Percentiles rank a stretch among this genome's conserved stretches.
These are phyloP conservation scores for Dasypogon diadema DNA, from an alignment of 2,888 invertebrate genomes.

Conservation along the genomic window DNA sequence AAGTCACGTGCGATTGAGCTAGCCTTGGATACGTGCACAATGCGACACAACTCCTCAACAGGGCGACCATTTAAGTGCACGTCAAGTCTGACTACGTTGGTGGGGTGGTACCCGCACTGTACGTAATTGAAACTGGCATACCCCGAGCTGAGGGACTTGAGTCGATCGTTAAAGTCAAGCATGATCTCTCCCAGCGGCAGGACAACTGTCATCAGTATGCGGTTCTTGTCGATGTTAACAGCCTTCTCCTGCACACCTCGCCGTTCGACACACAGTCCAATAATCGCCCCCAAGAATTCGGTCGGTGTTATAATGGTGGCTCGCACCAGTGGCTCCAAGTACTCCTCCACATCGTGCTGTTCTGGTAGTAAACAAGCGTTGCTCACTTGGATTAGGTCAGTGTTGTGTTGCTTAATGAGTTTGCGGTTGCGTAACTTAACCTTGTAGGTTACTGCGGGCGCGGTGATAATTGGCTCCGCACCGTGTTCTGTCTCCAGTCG, in stretches of 20 bases:
- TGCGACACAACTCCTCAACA: slow-evolving; percentile 87
- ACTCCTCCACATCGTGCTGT: slow-evolving; percentile 75
- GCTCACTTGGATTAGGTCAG: slow-evolving; percentile 75
- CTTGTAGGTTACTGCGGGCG: slow-evolving; percentile 88
- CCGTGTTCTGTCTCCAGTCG: slow-evolving; percentile 86
- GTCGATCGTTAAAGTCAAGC: slow-evolving; percentile 91
- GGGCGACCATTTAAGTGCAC: slow-evolving; percentile 79
- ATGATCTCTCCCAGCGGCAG: slow-evolving; percentile 95
- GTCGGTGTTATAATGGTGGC: slow-evolving; percentile 92
- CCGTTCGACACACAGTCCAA: slow-evolving; percentile 80
- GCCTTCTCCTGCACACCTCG: slow-evolving; percentile 75
- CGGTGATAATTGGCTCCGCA: slow-evolving; percentile 84
- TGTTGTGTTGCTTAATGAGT: slow-evolving; percentile 75
- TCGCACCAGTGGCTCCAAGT: slow-evolving; percentile 87
- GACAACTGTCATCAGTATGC: slow-evolving; percentile 84
- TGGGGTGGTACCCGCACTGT: slow-evolving; percentile 83
- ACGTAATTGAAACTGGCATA: slow-evolving; percentile 97
- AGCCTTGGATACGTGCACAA: slow-evolving; percentile 81
- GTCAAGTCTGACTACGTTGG: slow-evolving; percentile 83
- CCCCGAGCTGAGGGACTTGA: slow-evolving; percentile 92
- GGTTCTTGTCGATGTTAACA: slow-evolving; percentile 84
- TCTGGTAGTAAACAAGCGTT: slow-evolving; percentile 84
- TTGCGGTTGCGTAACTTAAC: slow-evolving; percentile 80
- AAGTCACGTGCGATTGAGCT: slow-evolving; percentile 76
- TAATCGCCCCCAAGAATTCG: slow-evolving; percentile 78